Conservation (phyloP, 23 tunicate species). For the Trididemnum nubilum region DNA sequence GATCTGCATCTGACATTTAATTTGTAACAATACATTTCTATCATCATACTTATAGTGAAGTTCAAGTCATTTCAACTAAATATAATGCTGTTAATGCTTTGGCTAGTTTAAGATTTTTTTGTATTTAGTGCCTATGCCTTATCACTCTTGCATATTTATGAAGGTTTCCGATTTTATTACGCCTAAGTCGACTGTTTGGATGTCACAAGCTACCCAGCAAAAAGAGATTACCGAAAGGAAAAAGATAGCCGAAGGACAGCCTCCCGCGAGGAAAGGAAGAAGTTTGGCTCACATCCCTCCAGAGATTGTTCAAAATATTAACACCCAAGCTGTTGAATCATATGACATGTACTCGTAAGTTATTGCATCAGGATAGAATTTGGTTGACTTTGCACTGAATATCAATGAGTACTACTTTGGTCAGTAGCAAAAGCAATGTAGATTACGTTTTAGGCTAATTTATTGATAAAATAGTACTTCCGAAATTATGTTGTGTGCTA, state of each 20-base stretch:
- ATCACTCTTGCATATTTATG: not conserved
- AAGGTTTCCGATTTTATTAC: conserved; percentile 27
- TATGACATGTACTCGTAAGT: conserved; percentile 51
- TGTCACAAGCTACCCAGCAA: conserved; percentile 34
- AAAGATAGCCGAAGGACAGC: conserved; percentile 12
- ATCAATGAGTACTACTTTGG: too few relatives aligned
- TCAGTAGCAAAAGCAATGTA: not conserved
- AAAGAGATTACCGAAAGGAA: conserved; percentile 16
- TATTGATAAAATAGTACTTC: too few relatives aligned
- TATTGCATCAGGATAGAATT: too few relatives aligned
- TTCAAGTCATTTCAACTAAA: too few relatives aligned
- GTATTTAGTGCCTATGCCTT: too few relatives aligned
- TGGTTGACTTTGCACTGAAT: not conserved
- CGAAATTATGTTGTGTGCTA: too few relatives aligned
- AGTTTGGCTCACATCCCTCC: conserved; percentile 42
- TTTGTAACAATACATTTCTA: too few relatives aligned
- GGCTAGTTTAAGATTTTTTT: too few relatives aligned
- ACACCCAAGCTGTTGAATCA: not conserved
- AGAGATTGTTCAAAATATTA: conserved; percentile 26
- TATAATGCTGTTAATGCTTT: too few relatives aligned
- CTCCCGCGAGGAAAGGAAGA: not conserved
- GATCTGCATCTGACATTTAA: too few relatives aligned
- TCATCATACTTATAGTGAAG: too few relatives aligned
- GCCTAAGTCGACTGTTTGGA: conserved; percentile 16
- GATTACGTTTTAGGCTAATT: too few relatives aligned